Conservation (phyloP, 1,140 invertebrate species). For the Laupala kohalensis region DNA sequence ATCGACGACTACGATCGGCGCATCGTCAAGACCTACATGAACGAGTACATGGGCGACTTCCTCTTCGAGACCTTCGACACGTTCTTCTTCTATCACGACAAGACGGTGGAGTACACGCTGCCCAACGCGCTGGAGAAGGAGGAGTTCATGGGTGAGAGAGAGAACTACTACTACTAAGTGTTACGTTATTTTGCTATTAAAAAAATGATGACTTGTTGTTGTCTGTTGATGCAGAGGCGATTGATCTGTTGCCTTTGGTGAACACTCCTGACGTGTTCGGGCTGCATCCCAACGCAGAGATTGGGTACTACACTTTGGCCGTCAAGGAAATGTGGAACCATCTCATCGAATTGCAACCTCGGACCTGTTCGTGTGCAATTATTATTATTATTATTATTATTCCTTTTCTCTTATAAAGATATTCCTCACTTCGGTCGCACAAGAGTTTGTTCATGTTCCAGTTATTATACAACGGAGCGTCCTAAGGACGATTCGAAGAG, state of each 20-base stretch:
- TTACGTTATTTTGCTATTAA: too few species aligned
- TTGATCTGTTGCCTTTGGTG: constrained; percentile 55
- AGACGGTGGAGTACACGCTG: constrained; percentile 61
- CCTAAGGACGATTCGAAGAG: too few species aligned
- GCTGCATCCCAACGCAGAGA: constrained; percentile 83
- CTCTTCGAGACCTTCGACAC: constrained; percentile 78
- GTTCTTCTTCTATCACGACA: constrained; percentile 74
- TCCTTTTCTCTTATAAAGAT: too few species aligned
- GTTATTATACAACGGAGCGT: too few species aligned
- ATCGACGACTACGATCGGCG: constrained; percentile 80
- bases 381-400: too few species aligned
- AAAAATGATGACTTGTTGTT: too few species aligned
- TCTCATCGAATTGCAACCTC: constrained; percentile 74
- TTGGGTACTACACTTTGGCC: constrained; percentile 76
- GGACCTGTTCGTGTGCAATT: too few species aligned
- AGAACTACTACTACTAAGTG: too few species aligned
- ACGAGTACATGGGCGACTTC: constrained; percentile 89
- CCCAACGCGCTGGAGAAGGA: constrained; percentile 53
- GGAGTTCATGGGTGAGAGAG: constrained; percentile 47
- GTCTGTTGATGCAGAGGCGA: constrained; percentile 43
- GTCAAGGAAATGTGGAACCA: constrained; percentile 70
- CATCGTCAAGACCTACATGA: constrained; percentile 74
- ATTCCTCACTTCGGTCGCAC: too few species aligned
- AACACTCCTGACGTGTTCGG: constrained; percentile 76
- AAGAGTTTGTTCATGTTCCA: too few species aligned